These are phyloP conservation scores for Ciconia boyciana DNA, from an alignment of 2,113 vertebrate species.

Conservation along the genomic window DNA sequence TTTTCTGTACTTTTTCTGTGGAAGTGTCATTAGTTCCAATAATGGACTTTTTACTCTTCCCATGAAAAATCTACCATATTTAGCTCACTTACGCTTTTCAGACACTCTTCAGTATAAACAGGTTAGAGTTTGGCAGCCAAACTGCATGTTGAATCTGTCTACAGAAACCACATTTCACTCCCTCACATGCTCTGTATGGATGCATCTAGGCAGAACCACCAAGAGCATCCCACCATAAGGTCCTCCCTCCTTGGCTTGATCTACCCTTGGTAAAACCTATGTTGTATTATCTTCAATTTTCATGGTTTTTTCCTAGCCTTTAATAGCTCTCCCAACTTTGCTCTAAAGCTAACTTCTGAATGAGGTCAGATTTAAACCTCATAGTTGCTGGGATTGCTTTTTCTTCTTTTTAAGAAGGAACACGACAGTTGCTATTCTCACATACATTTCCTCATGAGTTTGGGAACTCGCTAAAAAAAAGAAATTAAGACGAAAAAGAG, in stretches of 20 bases:
- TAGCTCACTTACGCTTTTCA: neutral
- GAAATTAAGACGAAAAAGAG: neutral
- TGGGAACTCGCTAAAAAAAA: neutral
- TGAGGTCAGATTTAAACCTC: neutral
- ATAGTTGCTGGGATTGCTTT: neutral
- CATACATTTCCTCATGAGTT: neutral
- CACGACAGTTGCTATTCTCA: accelerated
- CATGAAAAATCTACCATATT: neutral
- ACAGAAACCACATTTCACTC: neutral
- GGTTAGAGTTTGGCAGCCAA: neutral
- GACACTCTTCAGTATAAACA: neutral
- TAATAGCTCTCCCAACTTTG: neutral
- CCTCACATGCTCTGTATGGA: accelerated
- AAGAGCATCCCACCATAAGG: accelerated
- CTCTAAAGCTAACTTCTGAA: neutral
- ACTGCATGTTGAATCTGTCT: neutral
- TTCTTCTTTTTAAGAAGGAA: neutral
- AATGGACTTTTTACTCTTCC: neutral
- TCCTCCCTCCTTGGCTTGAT: neutral
- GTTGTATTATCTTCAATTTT: neutral
- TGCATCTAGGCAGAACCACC: neutral
- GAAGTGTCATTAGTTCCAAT: neutral
- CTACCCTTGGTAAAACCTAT: neutral
- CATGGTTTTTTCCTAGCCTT: neutral
- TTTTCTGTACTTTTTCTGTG: neutral